A percentile compares a stretch with the other conserved stretches of the same genome.
Evolutionary conservation across 2,797 vertebrate species (phyloP).

Genomic region (Spinus pinus): DNA sequence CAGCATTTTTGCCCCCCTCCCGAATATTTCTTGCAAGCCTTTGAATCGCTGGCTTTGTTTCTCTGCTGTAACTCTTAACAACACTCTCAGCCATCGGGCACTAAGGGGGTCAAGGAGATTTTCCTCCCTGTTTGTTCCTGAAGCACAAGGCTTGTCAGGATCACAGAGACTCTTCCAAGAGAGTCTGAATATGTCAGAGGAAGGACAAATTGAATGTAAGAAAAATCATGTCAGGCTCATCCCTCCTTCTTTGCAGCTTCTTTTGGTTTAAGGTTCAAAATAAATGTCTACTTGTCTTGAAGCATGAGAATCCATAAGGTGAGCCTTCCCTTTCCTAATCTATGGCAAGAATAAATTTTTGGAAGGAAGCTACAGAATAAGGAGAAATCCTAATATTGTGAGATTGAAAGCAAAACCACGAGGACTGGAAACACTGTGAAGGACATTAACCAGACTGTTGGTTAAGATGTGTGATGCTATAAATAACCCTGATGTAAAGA

Average conservation of each 20-base stretch:
- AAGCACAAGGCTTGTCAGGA: neutral
- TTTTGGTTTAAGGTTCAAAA: neutral
- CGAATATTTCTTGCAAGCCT: neutral
- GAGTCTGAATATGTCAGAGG: neutral
- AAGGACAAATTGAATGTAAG: neutral
- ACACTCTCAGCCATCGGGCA: neutral
- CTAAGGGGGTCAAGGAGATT: neutral
- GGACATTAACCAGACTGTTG: neutral
- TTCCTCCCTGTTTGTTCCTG: neutral
- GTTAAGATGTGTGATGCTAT: neutral
- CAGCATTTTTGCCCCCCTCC: neutral
- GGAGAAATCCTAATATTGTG: neutral
- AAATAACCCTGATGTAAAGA: neutral
- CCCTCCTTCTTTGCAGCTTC: neutral
- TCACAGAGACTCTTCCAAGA: neutral
- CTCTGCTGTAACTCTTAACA: neutral
- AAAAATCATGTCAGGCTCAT: neutral
- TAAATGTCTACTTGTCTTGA: neutral
- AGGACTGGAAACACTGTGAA: neutral
- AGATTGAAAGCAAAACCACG: neutral
- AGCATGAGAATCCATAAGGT: neutral
- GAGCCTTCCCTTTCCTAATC: neutral
- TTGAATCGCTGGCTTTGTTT: neutral
- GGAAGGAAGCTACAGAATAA: neutral
- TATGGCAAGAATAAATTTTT: neutral